These are phyloP conservation scores for Ictidomys tridecemlineatus DNA, from an alignment of 2,113 vertebrate genomes.

Conservation along the genomic window DNA sequence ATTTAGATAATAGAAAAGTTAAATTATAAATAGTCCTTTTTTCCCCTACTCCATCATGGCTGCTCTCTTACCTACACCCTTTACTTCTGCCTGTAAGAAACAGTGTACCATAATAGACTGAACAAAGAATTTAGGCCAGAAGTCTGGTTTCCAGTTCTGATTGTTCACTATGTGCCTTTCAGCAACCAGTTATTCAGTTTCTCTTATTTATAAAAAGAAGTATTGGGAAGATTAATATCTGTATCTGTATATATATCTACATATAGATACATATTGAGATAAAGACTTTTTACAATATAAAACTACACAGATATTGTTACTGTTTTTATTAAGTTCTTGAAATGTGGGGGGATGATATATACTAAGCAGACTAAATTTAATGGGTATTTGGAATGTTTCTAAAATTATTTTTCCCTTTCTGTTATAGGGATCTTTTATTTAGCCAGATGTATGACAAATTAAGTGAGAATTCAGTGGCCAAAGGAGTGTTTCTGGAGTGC, in stretches of 20 bases:
- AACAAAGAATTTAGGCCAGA: neutral
- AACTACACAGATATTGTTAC: neutral
- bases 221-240: neutral
- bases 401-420: constrained; percentile 42
- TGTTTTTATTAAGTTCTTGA: constrained; percentile 59
- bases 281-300: neutral
- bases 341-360: neutral
- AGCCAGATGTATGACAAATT: constrained; percentile 95
- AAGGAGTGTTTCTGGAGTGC: constrained; percentile 96
- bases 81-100: neutral
- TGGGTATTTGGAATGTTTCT: constrained; percentile 47
- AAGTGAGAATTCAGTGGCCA: constrained; percentile 95
- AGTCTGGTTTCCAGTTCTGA: neutral
- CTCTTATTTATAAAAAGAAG: neutral
- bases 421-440: constrained; percentile 94
- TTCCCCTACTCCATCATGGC: neutral
- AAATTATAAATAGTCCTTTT: neutral
- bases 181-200: neutral
- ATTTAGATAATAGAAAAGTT: neutral
- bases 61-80: neutral
- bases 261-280: neutral
- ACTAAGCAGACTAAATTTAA: constrained; percentile 45
- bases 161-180: neutral
- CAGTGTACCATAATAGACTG: neutral
- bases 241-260: neutral